A percentile compares a stretch with the other conserved stretches of the same genome.
Conservation (phyloP, 2,888 invertebrate genomes). For the Drosophila pseudotalamancana region DNA sequence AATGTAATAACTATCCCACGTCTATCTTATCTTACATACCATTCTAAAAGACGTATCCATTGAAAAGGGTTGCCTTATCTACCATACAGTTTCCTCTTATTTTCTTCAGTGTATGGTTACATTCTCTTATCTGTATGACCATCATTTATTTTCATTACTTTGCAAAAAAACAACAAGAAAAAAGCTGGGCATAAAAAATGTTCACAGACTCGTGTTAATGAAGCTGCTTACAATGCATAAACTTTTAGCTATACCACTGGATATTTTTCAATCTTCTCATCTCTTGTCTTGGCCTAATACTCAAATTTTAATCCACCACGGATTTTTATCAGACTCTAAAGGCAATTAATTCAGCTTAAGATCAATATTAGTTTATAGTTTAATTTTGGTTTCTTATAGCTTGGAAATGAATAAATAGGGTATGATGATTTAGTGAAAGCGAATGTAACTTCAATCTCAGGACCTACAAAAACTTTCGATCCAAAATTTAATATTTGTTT, state of each 20-base stretch:
- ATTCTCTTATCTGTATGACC: conserved; percentile 29
- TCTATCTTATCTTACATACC: neutral
- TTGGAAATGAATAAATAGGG: too few relatives aligned
- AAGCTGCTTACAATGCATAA: conserved; percentile 53
- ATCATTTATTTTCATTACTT: conserved; percentile 20
- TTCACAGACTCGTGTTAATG: conserved; percentile 47
- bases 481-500: too few relatives aligned
- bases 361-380: conserved; percentile 51
- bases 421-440: too few relatives aligned
- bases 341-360: conserved; percentile 35
- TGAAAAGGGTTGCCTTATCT: neutral
- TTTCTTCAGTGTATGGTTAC: conserved; percentile 22
- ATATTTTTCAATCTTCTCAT: neutral
- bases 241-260: conserved; percentile 10
- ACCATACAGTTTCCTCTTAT: neutral
- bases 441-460: too few relatives aligned
- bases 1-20: too few relatives aligned
- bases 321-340: neutral
- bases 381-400: conserved; percentile 23
- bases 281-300: conserved; percentile 6
- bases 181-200: neutral
- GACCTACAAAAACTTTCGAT: too few relatives aligned
- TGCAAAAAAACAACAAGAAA: conserved; percentile 5
- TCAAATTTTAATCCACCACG: conserved; percentile 17
- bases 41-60: neutral